Conservation (phyloP, 2,797 vertebrate genomes). For the Sandelia bainsii region DNA sequence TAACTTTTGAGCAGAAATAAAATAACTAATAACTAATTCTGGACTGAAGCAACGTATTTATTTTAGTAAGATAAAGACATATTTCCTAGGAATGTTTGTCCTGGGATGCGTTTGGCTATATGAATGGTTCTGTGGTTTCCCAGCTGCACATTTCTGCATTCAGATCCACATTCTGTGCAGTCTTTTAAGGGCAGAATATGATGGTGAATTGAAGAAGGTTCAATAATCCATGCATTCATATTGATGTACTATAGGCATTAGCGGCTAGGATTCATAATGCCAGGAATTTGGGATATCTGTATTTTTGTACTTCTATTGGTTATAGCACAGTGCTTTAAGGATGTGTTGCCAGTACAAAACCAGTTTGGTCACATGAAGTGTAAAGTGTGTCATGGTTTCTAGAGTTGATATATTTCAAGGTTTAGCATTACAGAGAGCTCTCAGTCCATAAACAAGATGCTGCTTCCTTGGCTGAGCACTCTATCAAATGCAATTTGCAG, state of each 20-base stretch:
- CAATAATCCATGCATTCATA: not conserved
- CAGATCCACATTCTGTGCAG: conserved; percentile 4
- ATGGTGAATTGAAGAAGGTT: conserved; percentile 6
- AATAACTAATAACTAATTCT: not conserved
- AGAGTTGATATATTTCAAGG: not conserved
- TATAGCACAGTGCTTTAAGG: not conserved
- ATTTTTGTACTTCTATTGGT: not conserved
- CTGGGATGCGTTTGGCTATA: too few species aligned
- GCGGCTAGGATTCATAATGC: conserved; percentile 15
- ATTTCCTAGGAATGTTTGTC: too few species aligned
- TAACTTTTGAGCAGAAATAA: not conserved
- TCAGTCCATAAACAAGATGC: not conserved
- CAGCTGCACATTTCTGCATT: conserved; percentile 16
- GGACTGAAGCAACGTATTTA: not conserved
- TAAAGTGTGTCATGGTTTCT: not conserved
- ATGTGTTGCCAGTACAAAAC: not conserved
- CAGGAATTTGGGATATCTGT: not conserved
- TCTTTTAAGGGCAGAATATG: conserved; percentile 5
- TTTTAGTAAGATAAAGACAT: not conserved
- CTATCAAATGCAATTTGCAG: not conserved
- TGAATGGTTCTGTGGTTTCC: conserved; percentile 3
- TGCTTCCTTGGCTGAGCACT: not conserved
- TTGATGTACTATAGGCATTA: conserved; percentile 6
- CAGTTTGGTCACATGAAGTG: not conserved
- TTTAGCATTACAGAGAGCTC: not conserved